Percentiles rank a stretch among this genome's conserved stretches.
phyloP scores from a whole-genome alignment of 2,888 invertebrate genomes.

The Netelia melanura region DNA sequence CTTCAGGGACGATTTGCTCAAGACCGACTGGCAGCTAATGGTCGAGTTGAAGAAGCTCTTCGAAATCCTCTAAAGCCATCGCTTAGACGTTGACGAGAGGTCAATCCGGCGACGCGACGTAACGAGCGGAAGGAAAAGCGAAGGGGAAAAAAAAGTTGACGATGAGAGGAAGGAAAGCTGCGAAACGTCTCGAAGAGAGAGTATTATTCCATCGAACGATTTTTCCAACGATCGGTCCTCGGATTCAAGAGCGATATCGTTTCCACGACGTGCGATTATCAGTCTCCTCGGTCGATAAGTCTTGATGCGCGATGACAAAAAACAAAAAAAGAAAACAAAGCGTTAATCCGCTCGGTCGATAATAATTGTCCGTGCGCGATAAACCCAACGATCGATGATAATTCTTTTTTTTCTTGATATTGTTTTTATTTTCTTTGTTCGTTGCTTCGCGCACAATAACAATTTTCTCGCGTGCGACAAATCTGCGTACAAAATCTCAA shows the following conservation, averaged over 20 bases:
- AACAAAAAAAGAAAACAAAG: not conserved
- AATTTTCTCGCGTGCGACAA: not conserved
- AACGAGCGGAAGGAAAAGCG: not conserved
- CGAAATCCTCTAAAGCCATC: slow-evolving; percentile 92
- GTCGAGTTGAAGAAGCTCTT: slow-evolving; percentile 99
- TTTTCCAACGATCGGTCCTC: slow-evolving; percentile 25
- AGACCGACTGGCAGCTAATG: slow-evolving; percentile 99
- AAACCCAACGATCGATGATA: slow-evolving; percentile 22
- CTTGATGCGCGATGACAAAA: no score
- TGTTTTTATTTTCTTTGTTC: not conserved
- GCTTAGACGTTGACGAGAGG: not conserved
- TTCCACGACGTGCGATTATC: not conserved
- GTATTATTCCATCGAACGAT: slow-evolving; percentile 33
- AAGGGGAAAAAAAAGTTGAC: slow-evolving; percentile 34
- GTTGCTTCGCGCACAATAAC: not conserved
- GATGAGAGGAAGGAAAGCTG: slow-evolving; percentile 21
- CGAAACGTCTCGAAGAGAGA: slow-evolving; percentile 12
- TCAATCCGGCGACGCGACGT: not conserved
- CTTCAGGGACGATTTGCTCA: slow-evolving; percentile 98
- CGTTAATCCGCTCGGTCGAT: not conserved
- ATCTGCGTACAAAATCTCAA: not conserved
- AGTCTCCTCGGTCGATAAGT: no score
- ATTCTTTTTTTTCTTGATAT: not conserved
- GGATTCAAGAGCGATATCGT: not conserved
- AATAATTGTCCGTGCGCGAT: slow-evolving; percentile 1